A percentile compares a stretch with the other conserved stretches of the same genome.
These are phyloP conservation scores for Enteromius thamalakanensis DNA, from an alignment of 2,797 vertebrate species.

Conservation along the genomic window DNA sequence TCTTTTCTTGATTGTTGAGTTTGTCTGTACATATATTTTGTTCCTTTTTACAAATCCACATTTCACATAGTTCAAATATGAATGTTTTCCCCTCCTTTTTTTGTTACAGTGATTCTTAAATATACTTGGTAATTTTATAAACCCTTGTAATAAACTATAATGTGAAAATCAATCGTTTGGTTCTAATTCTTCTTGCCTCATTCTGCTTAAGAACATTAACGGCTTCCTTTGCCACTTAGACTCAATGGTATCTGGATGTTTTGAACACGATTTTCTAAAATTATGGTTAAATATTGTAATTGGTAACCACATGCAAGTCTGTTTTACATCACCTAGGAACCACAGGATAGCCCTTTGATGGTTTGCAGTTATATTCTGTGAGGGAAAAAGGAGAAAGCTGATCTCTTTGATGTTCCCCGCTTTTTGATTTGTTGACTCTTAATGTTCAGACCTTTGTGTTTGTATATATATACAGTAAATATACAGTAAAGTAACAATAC, in stretches of 20 bases:
- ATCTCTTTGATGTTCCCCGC: constrained; percentile 17
- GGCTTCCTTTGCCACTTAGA: constrained; percentile 2
- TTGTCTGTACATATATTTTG: constrained; percentile 90
- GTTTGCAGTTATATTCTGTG: constrained; percentile 41
- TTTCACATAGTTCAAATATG: constrained; percentile 83
- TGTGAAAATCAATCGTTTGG: constrained; percentile 64
- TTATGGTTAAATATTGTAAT: constrained; percentile 54
- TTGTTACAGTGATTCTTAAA: constrained; percentile 89
- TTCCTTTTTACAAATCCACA: constrained; percentile 77
- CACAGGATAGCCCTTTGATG: constrained; percentile 60
- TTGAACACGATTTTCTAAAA: constrained; percentile 47
- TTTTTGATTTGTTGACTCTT: background rate
- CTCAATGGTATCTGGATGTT: constrained; percentile 8
- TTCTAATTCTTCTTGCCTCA: constrained; percentile 28
- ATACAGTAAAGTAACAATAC: background rate
- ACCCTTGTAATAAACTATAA: constrained; percentile 88
- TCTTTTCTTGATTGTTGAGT: constrained; percentile 78
- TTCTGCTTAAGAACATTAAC: constrained; percentile 1
- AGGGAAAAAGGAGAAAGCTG: constrained; percentile 24
- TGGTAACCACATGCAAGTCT: constrained; percentile 55
- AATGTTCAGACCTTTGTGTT: background rate
- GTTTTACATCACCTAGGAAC: constrained; percentile 53
- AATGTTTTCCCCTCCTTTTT: constrained; percentile 78
- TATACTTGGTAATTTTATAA: constrained; percentile 85
- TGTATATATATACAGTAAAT: constrained; percentile 23